phyloP scores from a whole-genome alignment of 2,113 vertebrate species.

The Corydoras sp. region DNA sequence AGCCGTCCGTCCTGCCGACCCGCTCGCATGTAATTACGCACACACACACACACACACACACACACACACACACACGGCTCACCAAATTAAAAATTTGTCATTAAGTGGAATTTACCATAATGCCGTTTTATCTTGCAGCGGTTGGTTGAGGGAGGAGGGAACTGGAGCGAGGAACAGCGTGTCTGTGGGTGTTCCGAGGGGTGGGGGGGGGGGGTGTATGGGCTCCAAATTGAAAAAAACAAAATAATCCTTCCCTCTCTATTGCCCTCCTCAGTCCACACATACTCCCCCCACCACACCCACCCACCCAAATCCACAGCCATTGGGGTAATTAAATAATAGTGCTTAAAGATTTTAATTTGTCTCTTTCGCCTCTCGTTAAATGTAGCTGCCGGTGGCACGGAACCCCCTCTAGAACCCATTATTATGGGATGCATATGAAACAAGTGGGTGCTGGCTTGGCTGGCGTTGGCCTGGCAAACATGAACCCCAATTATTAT shows the following conservation, averaged over 20 bases:
- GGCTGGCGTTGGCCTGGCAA: constrained; percentile 45
- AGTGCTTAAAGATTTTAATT: constrained; percentile 99
- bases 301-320: constrained; percentile 75
- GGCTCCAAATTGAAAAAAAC: constrained; percentile 46
- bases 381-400: constrained; percentile 73
- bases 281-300: constrained; percentile 28
- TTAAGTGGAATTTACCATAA: constrained; percentile 99
- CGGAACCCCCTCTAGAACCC: constrained; percentile 64
- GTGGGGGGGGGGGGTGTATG: constrained; percentile 29
- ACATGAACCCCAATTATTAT: constrained; percentile 33
- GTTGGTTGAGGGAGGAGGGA: constrained; percentile 70
- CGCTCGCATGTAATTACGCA: constrained; percentile 90
- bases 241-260: constrained; percentile 46
- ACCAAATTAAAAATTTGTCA: constrained; percentile 98
- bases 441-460: constrained; percentile 36
- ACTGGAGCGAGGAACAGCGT: constrained; percentile 16
- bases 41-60: constrained; percentile 10
- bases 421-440: constrained; percentile 56
- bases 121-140: constrained; percentile 99
- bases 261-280: constrained; percentile 34
- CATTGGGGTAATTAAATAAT: constrained; percentile 99
- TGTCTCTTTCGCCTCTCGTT: constrained; percentile 68
- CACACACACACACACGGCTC: constrained; percentile 69
- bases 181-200: constrained; percentile 35
- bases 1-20: constrained; percentile 67